Percentiles rank a stretch among this genome's conserved stretches.
phyloP scores from a whole-genome alignment of 2,888 invertebrate genomes.

The Chaitophorus viminalis region DNA sequence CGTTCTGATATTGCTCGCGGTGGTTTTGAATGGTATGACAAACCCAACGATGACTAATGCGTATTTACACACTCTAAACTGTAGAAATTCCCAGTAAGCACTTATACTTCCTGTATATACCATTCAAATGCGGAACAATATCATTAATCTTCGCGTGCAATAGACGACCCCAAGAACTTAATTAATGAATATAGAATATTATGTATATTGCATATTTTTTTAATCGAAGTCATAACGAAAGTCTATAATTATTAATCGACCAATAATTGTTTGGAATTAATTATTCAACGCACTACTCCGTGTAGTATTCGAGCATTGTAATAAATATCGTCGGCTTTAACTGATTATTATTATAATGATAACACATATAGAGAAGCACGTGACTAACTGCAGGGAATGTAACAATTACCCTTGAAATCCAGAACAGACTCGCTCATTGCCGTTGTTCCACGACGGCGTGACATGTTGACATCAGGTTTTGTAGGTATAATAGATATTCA shows the following conservation, averaged over 20 bases:
- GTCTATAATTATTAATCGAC: constrained; percentile 16
- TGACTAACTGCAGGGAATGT: constrained; percentile 50
- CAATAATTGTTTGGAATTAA: constrained; percentile 3
- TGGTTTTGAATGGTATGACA: neutral
- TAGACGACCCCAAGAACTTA: neutral
- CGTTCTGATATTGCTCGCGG: neutral
- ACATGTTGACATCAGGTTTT: constrained; percentile 39
- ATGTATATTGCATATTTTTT: neutral
- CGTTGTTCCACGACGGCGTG: constrained; percentile 35
- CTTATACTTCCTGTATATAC: constrained; percentile 42
- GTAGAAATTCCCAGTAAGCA: neutral
- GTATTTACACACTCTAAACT: neutral
- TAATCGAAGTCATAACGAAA: neutral
- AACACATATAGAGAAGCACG: constrained; percentile 4
- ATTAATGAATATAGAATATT: neutral
- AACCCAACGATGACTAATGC: neutral
- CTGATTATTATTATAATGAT: constrained; percentile 25
- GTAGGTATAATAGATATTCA: neutral
- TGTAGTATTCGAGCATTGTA: neutral
- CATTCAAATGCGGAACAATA: constrained; percentile 41
- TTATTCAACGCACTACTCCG: constrained; percentile 1
- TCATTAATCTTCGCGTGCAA: constrained; percentile 24
- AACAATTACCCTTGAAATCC: constrained; percentile 51
- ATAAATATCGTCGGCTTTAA: neutral
- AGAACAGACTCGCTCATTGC: constrained; percentile 35